A percentile compares a stretch with the other conserved stretches of the same genome.
Conservation (phyloP, 2,113 vertebrate species). For the Clupea harengus region DNA sequence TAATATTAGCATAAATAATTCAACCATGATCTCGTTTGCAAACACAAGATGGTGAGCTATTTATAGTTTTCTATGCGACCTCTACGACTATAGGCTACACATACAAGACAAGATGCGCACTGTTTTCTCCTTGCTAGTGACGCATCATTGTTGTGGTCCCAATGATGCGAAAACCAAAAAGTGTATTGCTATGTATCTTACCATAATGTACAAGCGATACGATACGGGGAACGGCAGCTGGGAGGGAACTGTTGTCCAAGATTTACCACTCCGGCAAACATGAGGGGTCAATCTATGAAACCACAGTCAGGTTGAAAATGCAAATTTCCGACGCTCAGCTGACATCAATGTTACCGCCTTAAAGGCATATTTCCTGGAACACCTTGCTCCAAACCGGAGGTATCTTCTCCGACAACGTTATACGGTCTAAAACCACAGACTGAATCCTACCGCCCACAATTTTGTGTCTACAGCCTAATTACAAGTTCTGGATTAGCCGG, state of each 20-base stretch:
- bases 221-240: neutral
- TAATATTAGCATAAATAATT: neutral
- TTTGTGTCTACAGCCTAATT: neutral
- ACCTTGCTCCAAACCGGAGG: neutral
- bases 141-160: neutral
- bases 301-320: neutral
- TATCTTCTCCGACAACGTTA: neutral
- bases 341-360: constrained; percentile 43
- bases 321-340: constrained; percentile 20
- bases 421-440: too few species aligned
- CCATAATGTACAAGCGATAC: neutral
- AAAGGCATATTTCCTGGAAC: constrained; percentile 38
- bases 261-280: neutral
- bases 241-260: neutral
- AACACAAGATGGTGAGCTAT: constrained; percentile 1
- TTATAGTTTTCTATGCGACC: neutral
- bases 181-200: neutral
- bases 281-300: neutral
- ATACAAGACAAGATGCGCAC: constrained; percentile 2
- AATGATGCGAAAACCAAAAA: neutral
- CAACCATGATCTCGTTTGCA: neutral
- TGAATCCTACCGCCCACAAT: neutral
- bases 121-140: neutral
- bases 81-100: neutral
- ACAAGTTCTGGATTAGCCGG: neutral